Base-by-base conservation (phyloP, 2,888 invertebrate genomes). In the Cantharis nigra region DNA sequence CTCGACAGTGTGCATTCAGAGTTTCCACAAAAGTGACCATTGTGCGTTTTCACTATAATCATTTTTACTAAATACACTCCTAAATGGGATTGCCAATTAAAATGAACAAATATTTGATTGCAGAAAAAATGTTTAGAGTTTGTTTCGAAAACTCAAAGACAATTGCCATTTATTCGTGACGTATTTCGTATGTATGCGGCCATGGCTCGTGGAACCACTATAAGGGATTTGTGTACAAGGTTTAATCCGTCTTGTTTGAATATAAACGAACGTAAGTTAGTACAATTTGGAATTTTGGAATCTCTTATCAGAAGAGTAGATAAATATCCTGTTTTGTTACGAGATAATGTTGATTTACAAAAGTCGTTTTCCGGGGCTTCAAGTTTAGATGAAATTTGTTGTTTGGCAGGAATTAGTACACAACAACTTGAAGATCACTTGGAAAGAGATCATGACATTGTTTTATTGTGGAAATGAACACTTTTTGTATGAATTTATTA, bases 371-470 rank as follows among this genome's bases (percentile, higher is more conserved):
- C 94, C 67, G 98, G 98, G 0, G 89, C 91, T 0, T 93, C 94
- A 80, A 95, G 94, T 86, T 92, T 94, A 76, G 98, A 98, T 89
- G 96, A 97, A 88, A 97, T 98, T 83, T 97, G 98, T 88, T 96
- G 97, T 86, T 91, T 94, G 76, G 94, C 95, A 10, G 93, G 94
- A 14, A 90, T 96, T 65, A 93, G 94, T 74, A 91, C 94, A 7
- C 92, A 92, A 64, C 93, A 94, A 78, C 91, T 97, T 72, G 96
- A 96, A 84, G 94, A 95, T 82, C 92, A 95, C 79, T 92, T 97
- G 16, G 97, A 97, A 83, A 92, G 93, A 78, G 97, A 97, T 89
- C 92, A 95, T 28, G 95, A 94, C 88, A 92, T 96, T 76, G 91
- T 94, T 70, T 91, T 96, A 83, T 92, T 97, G 80, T 96, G 95